A percentile compares a stretch with the other conserved stretches of the same genome.
Conservation (phyloP, 2,888 invertebrate species). For the Hemicrepidius hirtus region DNA sequence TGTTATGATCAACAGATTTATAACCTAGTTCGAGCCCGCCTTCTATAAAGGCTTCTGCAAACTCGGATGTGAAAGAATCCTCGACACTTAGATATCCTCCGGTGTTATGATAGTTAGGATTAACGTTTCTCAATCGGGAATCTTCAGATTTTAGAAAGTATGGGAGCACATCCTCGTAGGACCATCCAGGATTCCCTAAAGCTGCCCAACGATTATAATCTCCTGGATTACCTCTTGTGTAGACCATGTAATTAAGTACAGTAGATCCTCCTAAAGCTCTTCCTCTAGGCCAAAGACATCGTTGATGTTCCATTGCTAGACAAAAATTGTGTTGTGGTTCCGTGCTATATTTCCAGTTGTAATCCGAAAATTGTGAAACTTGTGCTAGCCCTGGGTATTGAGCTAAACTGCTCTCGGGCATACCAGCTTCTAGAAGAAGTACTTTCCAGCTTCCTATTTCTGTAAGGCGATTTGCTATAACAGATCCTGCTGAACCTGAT, state of each 20-base stretch:
- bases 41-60: slow-evolving; percentile 76
- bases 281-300: slow-evolving; percentile 71
- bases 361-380: slow-evolving; percentile 71
- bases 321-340: slow-evolving; percentile 71
- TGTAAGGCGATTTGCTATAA: slow-evolving; percentile 72
- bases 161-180: slow-evolving; percentile 81
- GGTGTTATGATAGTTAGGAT: slow-evolving; percentile 74
- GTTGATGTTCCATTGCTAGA: slow-evolving; percentile 61
- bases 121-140: slow-evolving; percentile 76
- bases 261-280: slow-evolving; percentile 89
- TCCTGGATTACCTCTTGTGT: slow-evolving; percentile 80
- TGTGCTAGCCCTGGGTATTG: slow-evolving; percentile 70
- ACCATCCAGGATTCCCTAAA: slow-evolving; percentile 84
- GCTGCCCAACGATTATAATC: slow-evolving; percentile 87
- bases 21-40: slow-evolving; percentile 34
- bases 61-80: slow-evolving; percentile 70
- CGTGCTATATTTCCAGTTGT: slow-evolving; percentile 77
- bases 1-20: slow-evolving; percentile 36
- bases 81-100: slow-evolving; percentile 73
- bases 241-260: slow-evolving; percentile 88
- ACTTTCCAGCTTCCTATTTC: slow-evolving; percentile 72
- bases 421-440: slow-evolving; percentile 75
- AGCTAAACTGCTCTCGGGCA: slow-evolving; percentile 70
- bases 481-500: slow-evolving; percentile 72
- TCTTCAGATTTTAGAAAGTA: slow-evolving; percentile 88